These are phyloP conservation scores for Amniataba percoides DNA, from an alignment of 2,797 vertebrate species.

Conservation along the genomic window DNA sequence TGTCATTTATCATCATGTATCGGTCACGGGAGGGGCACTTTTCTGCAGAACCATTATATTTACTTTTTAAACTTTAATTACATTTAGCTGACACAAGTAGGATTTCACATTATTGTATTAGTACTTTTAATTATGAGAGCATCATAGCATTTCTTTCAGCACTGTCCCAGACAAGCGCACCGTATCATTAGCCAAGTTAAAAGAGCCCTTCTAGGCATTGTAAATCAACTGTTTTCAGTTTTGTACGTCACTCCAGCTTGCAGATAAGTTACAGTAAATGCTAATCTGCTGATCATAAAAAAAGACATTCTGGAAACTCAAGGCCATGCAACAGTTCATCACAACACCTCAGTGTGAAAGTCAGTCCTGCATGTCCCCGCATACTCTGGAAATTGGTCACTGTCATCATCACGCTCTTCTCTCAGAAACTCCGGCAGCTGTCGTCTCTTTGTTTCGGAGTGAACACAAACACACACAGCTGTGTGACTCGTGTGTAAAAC, in stretches of 20 bases:
- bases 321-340: not conserved
- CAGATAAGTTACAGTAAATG: constrained; percentile 4
- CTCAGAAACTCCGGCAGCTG: constrained; percentile 68
- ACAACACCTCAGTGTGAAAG: constrained; percentile 11
- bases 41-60: not conserved
- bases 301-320: not conserved
- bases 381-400: constrained; percentile 60
- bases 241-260: constrained; percentile 2
- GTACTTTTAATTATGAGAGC: too few species aligned
- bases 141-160: not conserved
- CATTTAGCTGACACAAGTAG: not conserved
- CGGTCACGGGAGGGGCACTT: not conserved
- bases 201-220: not conserved
- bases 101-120: not conserved
- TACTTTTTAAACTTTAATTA: not conserved
- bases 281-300: not conserved
- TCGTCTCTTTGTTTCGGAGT: constrained; percentile 52
- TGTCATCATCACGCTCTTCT: constrained; percentile 26
- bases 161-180: not conserved
- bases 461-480: constrained; percentile 76
- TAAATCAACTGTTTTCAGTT: constrained; percentile 9
- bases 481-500: constrained; percentile 79
- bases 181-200: not conserved
- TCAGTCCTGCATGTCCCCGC: constrained; percentile 8
- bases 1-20: not conserved